These are phyloP conservation scores for Tanypteryx hageni DNA, from an alignment of 2,888 invertebrate genomes.

Conservation along the genomic window DNA sequence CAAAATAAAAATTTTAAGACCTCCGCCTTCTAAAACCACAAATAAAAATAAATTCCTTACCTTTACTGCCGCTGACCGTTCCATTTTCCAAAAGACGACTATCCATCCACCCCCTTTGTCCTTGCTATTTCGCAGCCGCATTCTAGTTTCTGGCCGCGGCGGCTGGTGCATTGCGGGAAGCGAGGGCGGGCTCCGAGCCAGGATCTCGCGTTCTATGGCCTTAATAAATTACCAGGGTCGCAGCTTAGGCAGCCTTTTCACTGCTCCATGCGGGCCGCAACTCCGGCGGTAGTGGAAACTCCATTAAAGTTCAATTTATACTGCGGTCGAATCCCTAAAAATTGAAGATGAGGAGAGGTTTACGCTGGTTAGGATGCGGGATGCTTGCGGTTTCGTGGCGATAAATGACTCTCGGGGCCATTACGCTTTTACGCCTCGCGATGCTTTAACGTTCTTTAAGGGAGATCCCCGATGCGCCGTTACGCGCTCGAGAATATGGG, in stretches of 20 bases:
- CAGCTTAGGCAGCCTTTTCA: background rate
- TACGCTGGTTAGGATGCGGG: background rate
- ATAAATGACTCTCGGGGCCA: background rate
- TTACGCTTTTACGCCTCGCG: background rate
- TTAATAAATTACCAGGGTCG: background rate
- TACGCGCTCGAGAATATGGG: too few species aligned
- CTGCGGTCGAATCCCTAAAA: constrained; percentile 5
- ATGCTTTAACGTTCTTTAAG: background rate
- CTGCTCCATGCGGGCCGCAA: background rate
- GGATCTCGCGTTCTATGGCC: background rate
- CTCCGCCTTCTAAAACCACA: background rate
- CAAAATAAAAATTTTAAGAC: too few species aligned
- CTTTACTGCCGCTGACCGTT: background rate
- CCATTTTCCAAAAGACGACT: background rate
- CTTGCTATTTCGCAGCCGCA: background rate
- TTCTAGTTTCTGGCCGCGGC: background rate
- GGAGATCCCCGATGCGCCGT: too few species aligned
- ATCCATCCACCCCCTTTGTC: background rate
- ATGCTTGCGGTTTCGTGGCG: background rate
- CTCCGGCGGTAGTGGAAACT: background rate
- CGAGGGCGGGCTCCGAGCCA: background rate
- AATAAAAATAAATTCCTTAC: background rate
- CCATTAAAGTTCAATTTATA: background rate
- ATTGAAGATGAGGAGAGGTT: background rate
- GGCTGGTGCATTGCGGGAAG: background rate